Percentiles rank a stretch among this genome's conserved stretches.
Evolutionary conservation across 2,113 vertebrate genomes (phyloP).

Genomic region (Potamarius usumacintae): DNA sequence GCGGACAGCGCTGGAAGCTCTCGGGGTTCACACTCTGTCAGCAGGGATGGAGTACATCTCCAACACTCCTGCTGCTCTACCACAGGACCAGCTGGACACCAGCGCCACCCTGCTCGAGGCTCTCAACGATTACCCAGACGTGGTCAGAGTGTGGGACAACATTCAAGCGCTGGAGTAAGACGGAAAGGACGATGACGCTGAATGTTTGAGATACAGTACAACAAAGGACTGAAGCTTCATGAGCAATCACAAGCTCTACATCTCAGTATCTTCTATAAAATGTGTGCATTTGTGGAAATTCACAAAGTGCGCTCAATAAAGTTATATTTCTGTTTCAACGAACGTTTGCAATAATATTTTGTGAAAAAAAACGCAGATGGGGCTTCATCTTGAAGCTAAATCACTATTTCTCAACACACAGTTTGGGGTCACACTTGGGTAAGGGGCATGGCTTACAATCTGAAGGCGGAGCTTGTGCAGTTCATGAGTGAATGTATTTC

Average conservation of each 20-base stretch:
- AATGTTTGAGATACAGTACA: not conserved
- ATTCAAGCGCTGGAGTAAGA: constrained; percentile 70
- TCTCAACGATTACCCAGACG: constrained; percentile 71
- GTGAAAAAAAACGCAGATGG: not conserved
- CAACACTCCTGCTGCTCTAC: constrained; percentile 60
- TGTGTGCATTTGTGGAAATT: not conserved
- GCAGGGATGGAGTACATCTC: constrained; percentile 77
- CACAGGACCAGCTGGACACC: constrained; percentile 70
- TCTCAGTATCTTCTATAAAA: not conserved
- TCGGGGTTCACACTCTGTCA: constrained; percentile 73
- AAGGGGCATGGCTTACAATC: not conserved
- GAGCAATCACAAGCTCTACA: not conserved
- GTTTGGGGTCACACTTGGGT: not conserved
- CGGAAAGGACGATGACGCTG: not conserved
- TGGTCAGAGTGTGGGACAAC: constrained; percentile 84
- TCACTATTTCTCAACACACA: not conserved
- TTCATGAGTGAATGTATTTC: not conserved
- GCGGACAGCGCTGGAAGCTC: constrained; percentile 68
- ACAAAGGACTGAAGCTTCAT: not conserved
- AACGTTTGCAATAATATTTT: not conserved
- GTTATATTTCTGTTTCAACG: not conserved
- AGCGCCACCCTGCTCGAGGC: constrained; percentile 74
- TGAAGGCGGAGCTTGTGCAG: not conserved
- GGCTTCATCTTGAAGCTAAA: not conserved
- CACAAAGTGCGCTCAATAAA: not conserved